Conservation (phyloP, 1,140 invertebrate genomes). For the Brachystomella parvula region DNA sequence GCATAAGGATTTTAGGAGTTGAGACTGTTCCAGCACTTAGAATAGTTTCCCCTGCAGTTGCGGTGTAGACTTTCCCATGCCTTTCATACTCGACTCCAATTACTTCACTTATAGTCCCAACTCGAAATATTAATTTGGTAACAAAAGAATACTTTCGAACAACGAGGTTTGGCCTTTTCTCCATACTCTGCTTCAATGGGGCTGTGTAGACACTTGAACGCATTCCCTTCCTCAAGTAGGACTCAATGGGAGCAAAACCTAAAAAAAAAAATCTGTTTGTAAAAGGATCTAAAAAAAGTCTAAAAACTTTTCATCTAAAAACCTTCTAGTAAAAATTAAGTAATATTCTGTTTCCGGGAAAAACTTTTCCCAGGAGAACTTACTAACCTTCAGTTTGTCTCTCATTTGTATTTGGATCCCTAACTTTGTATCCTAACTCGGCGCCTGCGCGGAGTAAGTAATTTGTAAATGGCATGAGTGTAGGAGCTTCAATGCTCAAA, state of each 20-base stretch:
- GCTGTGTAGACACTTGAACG: neutral
- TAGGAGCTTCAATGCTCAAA: slow-evolving; percentile 22
- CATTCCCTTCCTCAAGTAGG: neutral
- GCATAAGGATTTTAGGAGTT: slow-evolving; percentile 30
- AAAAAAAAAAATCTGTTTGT: neutral
- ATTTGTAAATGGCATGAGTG: slow-evolving; percentile 21
- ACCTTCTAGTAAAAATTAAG: neutral
- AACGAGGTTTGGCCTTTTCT: slow-evolving; percentile 16
- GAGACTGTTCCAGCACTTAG: slow-evolving; percentile 29
- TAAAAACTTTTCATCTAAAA: neutral
- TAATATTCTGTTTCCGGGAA: neutral
- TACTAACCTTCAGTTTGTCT: slow-evolving; percentile 23
- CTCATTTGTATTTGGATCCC: slow-evolving; percentile 25
- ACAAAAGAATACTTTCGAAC: slow-evolving; percentile 30
- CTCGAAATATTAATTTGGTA: slow-evolving; percentile 19
- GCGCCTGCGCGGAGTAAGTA: slow-evolving; percentile 25
- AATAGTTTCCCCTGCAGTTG: slow-evolving; percentile 30
- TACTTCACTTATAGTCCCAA: slow-evolving; percentile 17
- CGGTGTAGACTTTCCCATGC: slow-evolving; percentile 21
- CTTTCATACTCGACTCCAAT: slow-evolving; percentile 30
- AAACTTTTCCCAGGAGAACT: neutral
- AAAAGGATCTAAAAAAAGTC: neutral
- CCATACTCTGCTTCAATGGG: neutral
- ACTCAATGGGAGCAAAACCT: neutral
- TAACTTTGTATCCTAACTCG: slow-evolving; percentile 27